These are phyloP conservation scores for Diacarnus erythraeanus DNA, from an alignment of 37 sponge, comb jelly and placozoan species.

Conservation along the genomic window DNA sequence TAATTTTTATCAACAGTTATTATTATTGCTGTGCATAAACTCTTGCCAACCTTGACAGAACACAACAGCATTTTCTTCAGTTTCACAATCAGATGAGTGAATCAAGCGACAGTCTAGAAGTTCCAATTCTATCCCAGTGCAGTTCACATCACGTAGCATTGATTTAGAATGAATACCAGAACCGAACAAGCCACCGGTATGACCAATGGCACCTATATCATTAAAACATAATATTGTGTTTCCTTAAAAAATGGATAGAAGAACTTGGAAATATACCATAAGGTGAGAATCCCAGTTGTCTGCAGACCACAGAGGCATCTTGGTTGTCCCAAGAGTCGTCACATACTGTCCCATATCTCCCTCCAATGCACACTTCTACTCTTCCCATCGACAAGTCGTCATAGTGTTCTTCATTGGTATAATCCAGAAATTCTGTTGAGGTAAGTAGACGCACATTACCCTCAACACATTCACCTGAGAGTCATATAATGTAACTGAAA, in stretches of 20 bases:
- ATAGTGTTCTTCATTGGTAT: background rate
- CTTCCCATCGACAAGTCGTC: background rate
- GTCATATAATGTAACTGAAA: background rate
- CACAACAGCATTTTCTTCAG: constrained; percentile 17
- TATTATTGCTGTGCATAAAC: background rate
- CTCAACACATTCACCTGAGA: background rate
- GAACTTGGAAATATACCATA: background rate
- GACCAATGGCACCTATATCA: constrained; percentile 4
- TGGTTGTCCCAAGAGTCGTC: constrained; percentile 9
- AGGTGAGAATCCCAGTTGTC: constrained; percentile 1
- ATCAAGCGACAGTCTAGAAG: constrained; percentile 3
- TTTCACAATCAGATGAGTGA: background rate
- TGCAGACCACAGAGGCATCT: constrained; percentile 4
- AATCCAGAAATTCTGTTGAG: background rate
- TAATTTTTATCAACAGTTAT: too few relatives aligned
- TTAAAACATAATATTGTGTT: background rate
- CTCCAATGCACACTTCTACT: background rate
- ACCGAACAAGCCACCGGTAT: background rate
- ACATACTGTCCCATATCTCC: background rate
- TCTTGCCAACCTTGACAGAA: constrained; percentile 41
- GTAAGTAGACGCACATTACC: background rate
- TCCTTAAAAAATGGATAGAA: background rate
- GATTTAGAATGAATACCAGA: background rate
- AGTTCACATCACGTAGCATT: background rate
- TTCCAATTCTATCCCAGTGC: background rate